These are phyloP conservation scores for Chlorops oryzae DNA, from an alignment of 1,140 invertebrate genomes.

Conservation along the genomic window DNA sequence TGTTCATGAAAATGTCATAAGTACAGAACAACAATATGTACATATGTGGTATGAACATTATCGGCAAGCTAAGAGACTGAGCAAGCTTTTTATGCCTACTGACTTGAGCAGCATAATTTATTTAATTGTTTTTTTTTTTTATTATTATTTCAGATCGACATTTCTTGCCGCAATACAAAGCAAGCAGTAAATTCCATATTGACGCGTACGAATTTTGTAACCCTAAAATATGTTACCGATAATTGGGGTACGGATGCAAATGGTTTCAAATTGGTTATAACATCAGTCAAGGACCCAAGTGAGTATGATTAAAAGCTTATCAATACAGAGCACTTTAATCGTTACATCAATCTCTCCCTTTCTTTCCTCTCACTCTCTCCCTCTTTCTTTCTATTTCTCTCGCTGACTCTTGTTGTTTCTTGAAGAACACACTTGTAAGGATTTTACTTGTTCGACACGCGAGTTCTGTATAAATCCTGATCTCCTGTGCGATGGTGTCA, in stretches of 20 bases:
- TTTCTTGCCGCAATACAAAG: conserved; percentile 84
- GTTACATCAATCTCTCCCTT: not conserved
- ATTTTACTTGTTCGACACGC: conserved; percentile 76
- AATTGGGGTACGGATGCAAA: conserved; percentile 83
- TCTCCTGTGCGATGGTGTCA: conserved; percentile 81
- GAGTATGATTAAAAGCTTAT: conserved; percentile 51
- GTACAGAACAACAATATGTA: no score
- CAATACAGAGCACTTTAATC: not conserved
- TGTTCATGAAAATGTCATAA: no score
- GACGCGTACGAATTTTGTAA: conserved; percentile 87
- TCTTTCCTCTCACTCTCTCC: not conserved
- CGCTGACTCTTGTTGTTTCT: conserved; percentile 22
- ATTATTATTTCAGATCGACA: conserved; percentile 65
- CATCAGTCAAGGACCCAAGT: conserved; percentile 88
- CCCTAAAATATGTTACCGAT: conserved; percentile 88
- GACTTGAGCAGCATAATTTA: no score
- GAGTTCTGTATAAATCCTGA: conserved; percentile 86
- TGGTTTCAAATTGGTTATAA: conserved; percentile 89
- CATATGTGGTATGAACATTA: no score
- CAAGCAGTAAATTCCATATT: conserved; percentile 79
- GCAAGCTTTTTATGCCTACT: no score
- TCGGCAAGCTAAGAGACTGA: no score
- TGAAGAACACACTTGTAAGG: conserved; percentile 78
- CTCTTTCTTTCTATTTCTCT: not conserved
- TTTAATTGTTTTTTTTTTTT: conserved; percentile 16